These are phyloP conservation scores for Numenius arquata DNA, from an alignment of 2,113 vertebrate species.

Conservation along the genomic window DNA sequence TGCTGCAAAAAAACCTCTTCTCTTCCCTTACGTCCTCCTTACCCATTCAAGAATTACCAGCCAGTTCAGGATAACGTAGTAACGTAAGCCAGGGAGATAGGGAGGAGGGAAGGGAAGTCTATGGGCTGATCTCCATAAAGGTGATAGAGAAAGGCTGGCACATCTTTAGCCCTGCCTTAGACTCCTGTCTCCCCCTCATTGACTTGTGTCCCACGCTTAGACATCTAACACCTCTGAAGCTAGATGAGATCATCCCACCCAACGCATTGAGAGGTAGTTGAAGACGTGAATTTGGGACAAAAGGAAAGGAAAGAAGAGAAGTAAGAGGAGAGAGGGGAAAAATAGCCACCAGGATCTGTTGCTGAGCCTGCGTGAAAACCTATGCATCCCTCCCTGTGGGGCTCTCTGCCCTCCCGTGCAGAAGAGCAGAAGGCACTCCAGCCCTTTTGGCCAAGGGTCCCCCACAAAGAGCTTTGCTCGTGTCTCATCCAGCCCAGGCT, in stretches of 20 bases:
- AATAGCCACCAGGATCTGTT: background rate
- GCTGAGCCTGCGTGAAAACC: background rate
- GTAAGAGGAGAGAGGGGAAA: background rate
- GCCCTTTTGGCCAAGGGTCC: background rate
- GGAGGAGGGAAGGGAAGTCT: background rate
- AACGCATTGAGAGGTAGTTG: rapidly evolving
- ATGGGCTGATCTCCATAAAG: background rate
- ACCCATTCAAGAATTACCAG: background rate
- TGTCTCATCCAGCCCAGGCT: background rate
- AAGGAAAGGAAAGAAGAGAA: background rate
- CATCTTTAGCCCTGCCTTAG: background rate
- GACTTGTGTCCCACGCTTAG: background rate
- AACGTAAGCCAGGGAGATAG: background rate
- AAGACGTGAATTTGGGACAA: background rate
- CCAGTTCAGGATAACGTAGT: background rate
- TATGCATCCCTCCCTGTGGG: background rate
- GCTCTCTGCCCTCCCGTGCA: background rate
- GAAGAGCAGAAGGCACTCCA: background rate
- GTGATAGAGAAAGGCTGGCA: background rate
- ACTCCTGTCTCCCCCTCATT: rapidly evolving
- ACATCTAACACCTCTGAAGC: background rate
- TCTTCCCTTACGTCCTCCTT: background rate
- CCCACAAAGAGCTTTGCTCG: background rate
- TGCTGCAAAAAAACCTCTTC: background rate
- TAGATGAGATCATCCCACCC: background rate